A percentile compares a stretch with the other conserved stretches of the same genome.
Evolutionary conservation across 2,113 vertebrate genomes (phyloP).

Genomic region (Mormyrus lacerda): DNA sequence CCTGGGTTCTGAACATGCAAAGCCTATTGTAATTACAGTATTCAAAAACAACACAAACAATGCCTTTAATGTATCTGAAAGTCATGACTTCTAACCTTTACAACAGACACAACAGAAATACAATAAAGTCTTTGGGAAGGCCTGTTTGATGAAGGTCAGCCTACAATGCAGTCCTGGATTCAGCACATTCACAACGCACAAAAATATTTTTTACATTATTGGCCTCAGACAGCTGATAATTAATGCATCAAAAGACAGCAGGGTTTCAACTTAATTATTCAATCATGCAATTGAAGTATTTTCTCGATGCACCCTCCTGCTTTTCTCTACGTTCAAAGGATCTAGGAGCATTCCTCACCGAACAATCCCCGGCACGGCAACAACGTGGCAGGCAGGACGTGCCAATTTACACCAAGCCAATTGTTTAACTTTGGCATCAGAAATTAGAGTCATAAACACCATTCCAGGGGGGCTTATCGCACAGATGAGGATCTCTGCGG

Average conservation of each 20-base stretch:
- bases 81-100: background rate
- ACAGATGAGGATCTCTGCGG: background rate
- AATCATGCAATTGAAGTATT: background rate
- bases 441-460: background rate
- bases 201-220: background rate
- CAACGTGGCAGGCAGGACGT: background rate
- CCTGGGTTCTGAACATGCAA: background rate
- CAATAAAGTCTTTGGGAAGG: background rate
- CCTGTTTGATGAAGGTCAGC: background rate
- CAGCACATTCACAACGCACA: background rate
- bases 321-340: background rate
- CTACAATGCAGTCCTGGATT: background rate
- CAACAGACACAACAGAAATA: background rate
- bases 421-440: background rate
- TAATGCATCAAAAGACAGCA: background rate
- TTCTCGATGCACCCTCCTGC: background rate
- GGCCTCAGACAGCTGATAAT: background rate
- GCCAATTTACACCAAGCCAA: background rate
- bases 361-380: background rate
- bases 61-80: background rate
- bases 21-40: background rate
- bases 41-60: background rate
- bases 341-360: background rate
- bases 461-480: conserved; percentile 1
- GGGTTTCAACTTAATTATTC: background rate